Base-by-base conservation (phyloP, 2,113 vertebrate genomes). In the Semnornis frantzii region DNA sequence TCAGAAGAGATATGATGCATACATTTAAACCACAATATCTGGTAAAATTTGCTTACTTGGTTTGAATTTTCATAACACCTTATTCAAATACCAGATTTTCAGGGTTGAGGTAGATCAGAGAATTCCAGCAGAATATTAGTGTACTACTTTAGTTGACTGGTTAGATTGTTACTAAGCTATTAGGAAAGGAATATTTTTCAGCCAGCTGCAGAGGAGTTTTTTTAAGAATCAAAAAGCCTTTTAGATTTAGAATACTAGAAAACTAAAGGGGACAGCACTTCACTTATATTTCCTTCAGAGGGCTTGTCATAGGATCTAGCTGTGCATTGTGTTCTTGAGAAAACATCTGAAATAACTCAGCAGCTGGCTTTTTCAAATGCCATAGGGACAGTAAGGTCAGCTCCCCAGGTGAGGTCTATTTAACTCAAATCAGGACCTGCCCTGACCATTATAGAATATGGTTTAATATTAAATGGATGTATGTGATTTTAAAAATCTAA, bases 331-430 rank as follows among this genome's bases (percentile, higher is more conserved):
- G 84, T 12, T 70, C 78, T 77, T 95, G 89, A 93, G 88, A 93
- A 94, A 89, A 73, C 59, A 89, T 25, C 81, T 71, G 89, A 96
- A 96, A 89, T 82, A 96, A 92, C 78, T 79, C 91, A 76, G 71
- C 92, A 82, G 86, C 86, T 96, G 89, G 34, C 71, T 87, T 76
- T 80, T 93, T 31, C 52, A 85, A 92, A 92, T 34, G 59, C 55
- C 77, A 63, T 10, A 90, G 78, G 78, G 81, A 92, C 80, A 60
- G 70, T n/a, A 59, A 89, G 85, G 94, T 85, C 94, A 93, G 71
- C 44, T 94, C 83, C 63, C 70, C 86, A 95, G 93, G 80, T 31
- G 39, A 82, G 80, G 59, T 62, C 37, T 63, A 28, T 66, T 96
- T 93, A 89, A 91, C 68, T 76, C 82, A 87, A 76, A 89, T 91